phyloP scores from a whole-genome alignment of 2,888 invertebrate genomes.

The Bombylius major region DNA sequence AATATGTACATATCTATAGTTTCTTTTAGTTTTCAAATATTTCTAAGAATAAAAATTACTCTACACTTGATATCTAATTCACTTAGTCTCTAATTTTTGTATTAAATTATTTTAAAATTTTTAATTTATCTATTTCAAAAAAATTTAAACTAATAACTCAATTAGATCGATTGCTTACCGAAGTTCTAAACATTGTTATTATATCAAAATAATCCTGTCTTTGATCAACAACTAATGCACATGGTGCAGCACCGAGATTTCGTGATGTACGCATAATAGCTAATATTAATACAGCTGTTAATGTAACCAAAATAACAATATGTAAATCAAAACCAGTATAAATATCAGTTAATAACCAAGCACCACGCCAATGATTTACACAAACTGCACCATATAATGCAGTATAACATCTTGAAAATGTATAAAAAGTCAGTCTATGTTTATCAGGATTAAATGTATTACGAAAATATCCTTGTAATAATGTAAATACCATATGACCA shows the following conservation, averaged over 20 bases:
- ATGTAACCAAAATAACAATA: conserved; percentile 49
- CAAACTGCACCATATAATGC: conserved; percentile 63
- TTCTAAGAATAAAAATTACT: too few species aligned
- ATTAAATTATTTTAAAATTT: too few species aligned
- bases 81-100: too few species aligned
- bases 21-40: too few species aligned
- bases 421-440: conserved; percentile 53
- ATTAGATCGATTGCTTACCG: conserved; percentile 44
- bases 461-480: conserved; percentile 50
- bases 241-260: conserved; percentile 73
- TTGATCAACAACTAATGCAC: conserved; percentile 61
- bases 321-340: conserved; percentile 41
- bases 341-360: conserved; percentile 61
- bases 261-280: conserved; percentile 56
- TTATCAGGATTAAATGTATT: conserved; percentile 52
- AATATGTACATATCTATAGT: too few species aligned
- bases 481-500: conserved; percentile 56
- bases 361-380: conserved; percentile 79
- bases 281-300: conserved; percentile 53
- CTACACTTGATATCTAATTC: too few species aligned
- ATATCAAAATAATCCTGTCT: conserved; percentile 71
- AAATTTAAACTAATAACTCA: too few species aligned
- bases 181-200: conserved; percentile 68
- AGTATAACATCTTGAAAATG: conserved; percentile 61
- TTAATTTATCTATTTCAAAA: too few species aligned